phyloP scores from a whole-genome alignment of 2,113 vertebrate genomes.

The Crotophaga sulcirostris region DNA sequence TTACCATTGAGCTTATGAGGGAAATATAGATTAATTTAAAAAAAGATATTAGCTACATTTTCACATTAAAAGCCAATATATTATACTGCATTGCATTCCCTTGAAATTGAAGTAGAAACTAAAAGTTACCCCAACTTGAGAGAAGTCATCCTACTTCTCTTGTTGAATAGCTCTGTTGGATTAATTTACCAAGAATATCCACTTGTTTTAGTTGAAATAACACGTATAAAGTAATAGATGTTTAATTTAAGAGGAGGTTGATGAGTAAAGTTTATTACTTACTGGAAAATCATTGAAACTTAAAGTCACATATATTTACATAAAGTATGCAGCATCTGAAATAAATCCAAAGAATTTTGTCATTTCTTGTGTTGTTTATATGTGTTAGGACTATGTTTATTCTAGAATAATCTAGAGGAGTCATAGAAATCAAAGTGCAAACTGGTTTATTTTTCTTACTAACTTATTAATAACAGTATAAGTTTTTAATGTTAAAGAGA shows the following conservation, averaged over 20 bases:
- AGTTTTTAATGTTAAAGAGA: constrained; percentile 31
- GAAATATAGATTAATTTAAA: background rate
- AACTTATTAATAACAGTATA: constrained; percentile 64
- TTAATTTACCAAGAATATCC: constrained; percentile 54
- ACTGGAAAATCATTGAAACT: constrained; percentile 62
- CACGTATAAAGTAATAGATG: constrained; percentile 61
- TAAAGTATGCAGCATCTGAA: constrained; percentile 62
- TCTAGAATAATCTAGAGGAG: constrained; percentile 63
- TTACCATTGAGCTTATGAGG: background rate
- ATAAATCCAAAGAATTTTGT: constrained; percentile 73
- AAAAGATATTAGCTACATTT: background rate
- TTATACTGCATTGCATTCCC: background rate
- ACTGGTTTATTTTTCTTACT: constrained; percentile 68
- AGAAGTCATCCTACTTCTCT: background rate
- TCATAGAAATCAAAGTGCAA: constrained; percentile 69
- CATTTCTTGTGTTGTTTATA: constrained; percentile 75
- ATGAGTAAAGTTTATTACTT: constrained; percentile 67
- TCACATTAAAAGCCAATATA: background rate
- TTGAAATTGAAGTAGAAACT: background rate
- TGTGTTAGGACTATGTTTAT: constrained; percentile 69
- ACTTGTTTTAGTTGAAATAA: constrained; percentile 61
- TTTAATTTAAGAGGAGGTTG: constrained; percentile 70
- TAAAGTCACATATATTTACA: constrained; percentile 71
- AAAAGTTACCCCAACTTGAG: background rate
- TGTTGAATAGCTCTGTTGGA: constrained; percentile 10